Base-by-base conservation (phyloP, 2,797 vertebrate species). In the Oreonectes daqikongensis region DNA sequence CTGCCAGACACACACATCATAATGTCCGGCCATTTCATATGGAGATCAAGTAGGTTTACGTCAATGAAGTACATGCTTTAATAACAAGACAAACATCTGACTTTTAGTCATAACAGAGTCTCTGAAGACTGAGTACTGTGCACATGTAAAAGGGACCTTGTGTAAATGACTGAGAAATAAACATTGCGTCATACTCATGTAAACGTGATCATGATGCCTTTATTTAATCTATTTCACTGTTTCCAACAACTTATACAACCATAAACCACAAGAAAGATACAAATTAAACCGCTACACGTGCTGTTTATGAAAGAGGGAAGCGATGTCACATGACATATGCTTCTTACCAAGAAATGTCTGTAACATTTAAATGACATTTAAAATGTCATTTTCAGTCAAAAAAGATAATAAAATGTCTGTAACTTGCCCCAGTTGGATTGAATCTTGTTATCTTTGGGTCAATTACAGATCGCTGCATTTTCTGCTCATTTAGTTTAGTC, bases 401-500 rank as follows among this genome's bases (percentile, higher is more conserved):
- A 17, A n/a, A 9, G 11, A 40, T 40, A 40, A 40, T 9, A 40
- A 40, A 40, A 2, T 14, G 15, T 5, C 42, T 17, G 5, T 44
- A 3, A 15, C 6, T 44, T 4, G 32, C 42, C 63, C 59, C 30
- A 40, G 63, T 24, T 63, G 53, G 50, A 46, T 18, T 22, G 42
- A 28, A 40, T 40, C 18, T 35, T 66, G 69, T 60, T 73, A 63
- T 60, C 28, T 72, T 68, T 60, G 42, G 64, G 70, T 68, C 42
- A n/a, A 52, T 59, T 72, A 67, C 69, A 79, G 28, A 46, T 15
- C 9, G 12, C 42, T 60, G 17, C 69, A 59, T 7, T 73, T 73
- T 61, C 42, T 65, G 61, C 52, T 60, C 30, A 46, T 65, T 78
- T 57, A 68, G 52, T 67, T 67, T 72, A 78, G 69, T 67, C 42